These are phyloP conservation scores for Ictalurus furcatus DNA, from an alignment of 2,113 vertebrate genomes.

Conservation along the genomic window DNA sequence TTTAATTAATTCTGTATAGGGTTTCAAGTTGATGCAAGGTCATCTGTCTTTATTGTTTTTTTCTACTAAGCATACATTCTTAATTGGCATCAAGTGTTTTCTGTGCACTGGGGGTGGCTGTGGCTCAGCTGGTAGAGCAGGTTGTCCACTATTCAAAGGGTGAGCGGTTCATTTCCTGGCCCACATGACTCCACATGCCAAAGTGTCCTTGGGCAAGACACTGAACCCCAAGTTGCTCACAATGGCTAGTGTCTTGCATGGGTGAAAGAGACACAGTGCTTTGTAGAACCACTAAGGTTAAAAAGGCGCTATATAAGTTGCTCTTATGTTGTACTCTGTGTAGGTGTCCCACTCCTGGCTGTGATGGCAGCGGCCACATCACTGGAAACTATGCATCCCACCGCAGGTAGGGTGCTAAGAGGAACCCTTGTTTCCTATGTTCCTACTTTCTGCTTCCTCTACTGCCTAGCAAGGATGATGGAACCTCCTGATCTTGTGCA, in stretches of 20 bases:
- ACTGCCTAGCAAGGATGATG: background rate
- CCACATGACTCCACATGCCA: too few relatives aligned
- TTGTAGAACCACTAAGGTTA: too few relatives aligned
- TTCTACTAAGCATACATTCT: background rate
- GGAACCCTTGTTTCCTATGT: background rate
- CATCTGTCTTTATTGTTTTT: background rate
- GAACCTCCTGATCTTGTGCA: too few relatives aligned
- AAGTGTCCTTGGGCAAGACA: too few relatives aligned
- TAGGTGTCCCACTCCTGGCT: constrained; percentile 97
- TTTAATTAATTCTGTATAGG: background rate
- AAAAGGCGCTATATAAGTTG: background rate
- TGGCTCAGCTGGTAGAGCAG: too few relatives aligned
- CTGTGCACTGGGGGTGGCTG: background rate
- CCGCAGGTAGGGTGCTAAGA: constrained; percentile 83
- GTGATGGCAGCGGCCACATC: constrained; percentile 98
- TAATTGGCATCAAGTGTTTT: background rate
- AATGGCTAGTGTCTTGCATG: too few relatives aligned
- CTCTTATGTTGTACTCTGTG: constrained; percentile 42
- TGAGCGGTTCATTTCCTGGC: too few relatives aligned
- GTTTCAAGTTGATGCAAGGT: background rate
- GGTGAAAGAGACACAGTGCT: too few relatives aligned
- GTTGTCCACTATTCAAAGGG: too few relatives aligned
- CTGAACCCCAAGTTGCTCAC: too few relatives aligned
- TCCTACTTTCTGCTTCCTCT: background rate
- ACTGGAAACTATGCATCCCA: constrained; percentile 99